Evolutionary conservation across 1,140 invertebrate genomes (phyloP).

Genomic region (Patella vulgata): DNA sequence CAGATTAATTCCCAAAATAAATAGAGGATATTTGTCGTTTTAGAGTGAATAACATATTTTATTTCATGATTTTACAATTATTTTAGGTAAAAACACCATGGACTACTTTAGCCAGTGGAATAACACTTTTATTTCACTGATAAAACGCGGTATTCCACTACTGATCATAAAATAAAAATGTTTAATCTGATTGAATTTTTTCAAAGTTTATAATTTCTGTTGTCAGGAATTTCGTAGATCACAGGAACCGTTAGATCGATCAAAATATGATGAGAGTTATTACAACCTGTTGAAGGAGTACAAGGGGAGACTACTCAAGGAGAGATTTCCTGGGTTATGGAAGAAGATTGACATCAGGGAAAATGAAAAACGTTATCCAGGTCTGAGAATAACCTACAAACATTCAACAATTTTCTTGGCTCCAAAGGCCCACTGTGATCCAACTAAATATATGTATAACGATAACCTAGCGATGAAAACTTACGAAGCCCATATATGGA

Average conservation of each 20-base stretch:
- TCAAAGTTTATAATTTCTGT: conserved; percentile 6
- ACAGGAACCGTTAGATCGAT: conserved; percentile 61
- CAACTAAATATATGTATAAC: conserved; percentile 67
- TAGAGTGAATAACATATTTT: too few relatives aligned
- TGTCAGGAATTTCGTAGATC: conserved; percentile 63
- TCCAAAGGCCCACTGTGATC: conserved; percentile 67
- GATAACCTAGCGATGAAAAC: conserved; percentile 66
- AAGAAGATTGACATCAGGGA: conserved; percentile 62
- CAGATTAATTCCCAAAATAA: background rate
- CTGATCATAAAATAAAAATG: too few relatives aligned
- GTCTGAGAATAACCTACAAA: conserved; percentile 52
- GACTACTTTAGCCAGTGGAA: too few relatives aligned
- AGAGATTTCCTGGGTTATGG: conserved; percentile 55
- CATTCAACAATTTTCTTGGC: conserved; percentile 68
- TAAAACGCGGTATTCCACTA: too few relatives aligned
- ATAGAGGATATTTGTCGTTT: too few relatives aligned
- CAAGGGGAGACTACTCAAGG: conserved; percentile 47
- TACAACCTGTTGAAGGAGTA: conserved; percentile 67
- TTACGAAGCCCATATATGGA: conserved; percentile 66
- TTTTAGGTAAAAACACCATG: too few relatives aligned
- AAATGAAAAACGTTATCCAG: conserved; percentile 61
- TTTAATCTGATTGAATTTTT: too few relatives aligned
- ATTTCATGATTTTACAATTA: too few relatives aligned
- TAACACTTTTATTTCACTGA: too few relatives aligned
- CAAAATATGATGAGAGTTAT: conserved; percentile 57